Evolutionary conservation across 2,113 vertebrate species (phyloP), one percentile per base, ranked within the genome.

Genomic region (Osmerus eperlanus): DNA sequence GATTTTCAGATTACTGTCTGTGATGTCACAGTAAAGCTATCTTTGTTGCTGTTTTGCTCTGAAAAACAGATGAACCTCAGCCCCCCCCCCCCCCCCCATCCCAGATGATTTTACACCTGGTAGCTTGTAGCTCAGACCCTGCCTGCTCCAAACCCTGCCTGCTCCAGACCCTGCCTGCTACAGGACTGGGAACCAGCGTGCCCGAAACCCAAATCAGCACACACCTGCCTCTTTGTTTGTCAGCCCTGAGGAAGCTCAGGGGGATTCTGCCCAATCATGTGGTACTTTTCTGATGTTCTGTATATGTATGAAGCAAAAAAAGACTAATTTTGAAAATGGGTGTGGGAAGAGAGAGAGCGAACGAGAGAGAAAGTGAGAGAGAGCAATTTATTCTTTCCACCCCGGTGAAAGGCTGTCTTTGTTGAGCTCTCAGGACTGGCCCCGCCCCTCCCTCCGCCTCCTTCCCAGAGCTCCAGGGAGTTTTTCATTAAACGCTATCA

Each of bases 401-500:
- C 84, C 73, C 71, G 78, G 76, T 87, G 86, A 89, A 88, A 87
- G 83, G 67, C 78, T 41, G 68, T 88, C 86, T 86, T 87, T 89
- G 88, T 89, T 87, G 85, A 84, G 71, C 82, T 25, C 81, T 85
- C 76, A 78, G 72, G 71, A 78, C 68, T 71, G 70, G 51, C 23
- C 11, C 41, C 58, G 61, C 55, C 59, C 2, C 25, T 11, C 36
- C 13, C 75, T 6, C 21, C 62, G 13, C 69, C 32, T 76, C 73
- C 56, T 47, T 65, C 70, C 78, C 60, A 72, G 71, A 80, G 82
- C 80, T 76, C 36, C 67, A 77, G 78, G 69, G 77, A 80, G 83
- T 83, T 84, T 88, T 88, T 87, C 86, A 88, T 89, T 87, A 89
- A 86, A 85, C 52, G 85, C 83, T 88, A 89, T 87, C 88, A 87